Evolutionary conservation across 2,888 invertebrate species (phyloP).

Genomic region (Carabus problematicus): DNA sequence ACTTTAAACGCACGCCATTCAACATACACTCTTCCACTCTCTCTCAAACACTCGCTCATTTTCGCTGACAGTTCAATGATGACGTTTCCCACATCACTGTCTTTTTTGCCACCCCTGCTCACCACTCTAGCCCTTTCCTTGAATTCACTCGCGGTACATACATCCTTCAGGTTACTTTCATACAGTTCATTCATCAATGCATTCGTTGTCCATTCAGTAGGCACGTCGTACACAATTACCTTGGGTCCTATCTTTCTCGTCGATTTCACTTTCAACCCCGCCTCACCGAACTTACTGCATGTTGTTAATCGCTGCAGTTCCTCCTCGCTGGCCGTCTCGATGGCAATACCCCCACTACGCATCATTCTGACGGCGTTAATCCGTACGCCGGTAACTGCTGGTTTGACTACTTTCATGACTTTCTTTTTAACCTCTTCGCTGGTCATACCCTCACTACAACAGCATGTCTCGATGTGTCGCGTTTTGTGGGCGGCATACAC

Average conservation of each 20-base stretch:
- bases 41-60: background rate
- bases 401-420: no score
- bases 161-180: background rate
- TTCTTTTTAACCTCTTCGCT: no score
- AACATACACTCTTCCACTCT: background rate
- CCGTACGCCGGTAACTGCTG: background rate
- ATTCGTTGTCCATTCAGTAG: background rate
- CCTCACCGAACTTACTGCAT: background rate
- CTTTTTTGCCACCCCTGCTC: background rate
- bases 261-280: background rate
- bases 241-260: background rate
- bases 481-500: no score
- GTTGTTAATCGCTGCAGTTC: background rate
- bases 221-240: background rate
- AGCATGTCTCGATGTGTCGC: no score
- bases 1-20: background rate
- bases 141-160: background rate
- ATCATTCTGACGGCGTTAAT: background rate
- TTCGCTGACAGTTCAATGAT: background rate
- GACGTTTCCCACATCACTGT: background rate
- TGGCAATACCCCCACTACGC: background rate
- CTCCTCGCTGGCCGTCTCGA: background rate
- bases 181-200: background rate
- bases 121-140: slow-evolving; percentile 3
- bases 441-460: no score